Percentiles rank a stretch among this genome's conserved stretches.
phyloP scores from a whole-genome alignment of 2,113 vertebrate genomes.

The Hemichromis elongatus region DNA sequence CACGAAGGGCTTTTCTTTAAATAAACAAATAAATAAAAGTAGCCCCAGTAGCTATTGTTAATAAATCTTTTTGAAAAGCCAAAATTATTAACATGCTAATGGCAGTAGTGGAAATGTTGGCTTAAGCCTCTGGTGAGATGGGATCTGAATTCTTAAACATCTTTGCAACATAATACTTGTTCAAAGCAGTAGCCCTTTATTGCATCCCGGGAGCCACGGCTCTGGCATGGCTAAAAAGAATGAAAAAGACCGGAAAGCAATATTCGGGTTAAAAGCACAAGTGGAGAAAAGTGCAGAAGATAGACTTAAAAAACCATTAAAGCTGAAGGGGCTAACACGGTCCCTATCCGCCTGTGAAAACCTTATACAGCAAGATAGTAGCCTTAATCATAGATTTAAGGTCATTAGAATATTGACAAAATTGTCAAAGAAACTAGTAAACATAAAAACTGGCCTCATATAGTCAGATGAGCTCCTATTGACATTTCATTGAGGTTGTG shows the following conservation, averaged over 20 bases:
- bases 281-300: neutral
- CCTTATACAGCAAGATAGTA: neutral
- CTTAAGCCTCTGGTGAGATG: neutral
- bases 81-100: neutral
- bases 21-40: neutral
- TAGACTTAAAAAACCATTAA: neutral
- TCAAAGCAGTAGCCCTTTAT: neutral
- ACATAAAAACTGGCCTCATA: neutral
- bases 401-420: slow-evolving; percentile 4
- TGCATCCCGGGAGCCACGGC: too few species aligned
- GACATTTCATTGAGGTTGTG: neutral
- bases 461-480: neutral
- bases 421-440: neutral
- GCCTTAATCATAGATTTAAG: neutral
- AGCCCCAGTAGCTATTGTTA: neutral
- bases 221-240: neutral
- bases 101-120: neutral
- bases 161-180: neutral
- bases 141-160: neutral
- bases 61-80: neutral
- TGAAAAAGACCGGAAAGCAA: neutral
- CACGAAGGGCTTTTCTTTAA: neutral
- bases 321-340: neutral
- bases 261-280: neutral
- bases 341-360: neutral